Evolutionary conservation across 92 coral and sea anemone species (phyloP).

Genomic region (Siderastrea radians): DNA sequence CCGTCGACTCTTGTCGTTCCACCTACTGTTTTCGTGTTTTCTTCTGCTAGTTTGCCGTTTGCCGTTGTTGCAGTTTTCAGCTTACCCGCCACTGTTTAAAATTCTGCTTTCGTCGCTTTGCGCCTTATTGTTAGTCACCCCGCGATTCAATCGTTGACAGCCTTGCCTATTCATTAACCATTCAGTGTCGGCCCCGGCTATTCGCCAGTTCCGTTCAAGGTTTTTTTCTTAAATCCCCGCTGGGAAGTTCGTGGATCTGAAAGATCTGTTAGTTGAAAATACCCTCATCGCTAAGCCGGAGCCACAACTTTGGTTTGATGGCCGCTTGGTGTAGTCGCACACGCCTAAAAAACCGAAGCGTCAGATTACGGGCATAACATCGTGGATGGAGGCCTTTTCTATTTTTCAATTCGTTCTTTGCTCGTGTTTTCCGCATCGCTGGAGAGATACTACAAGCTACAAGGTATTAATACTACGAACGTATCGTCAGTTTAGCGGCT

Average conservation of each 20-base stretch:
- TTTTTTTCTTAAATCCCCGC: constrained; percentile 25
- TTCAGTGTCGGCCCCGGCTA: background rate
- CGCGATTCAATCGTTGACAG: background rate
- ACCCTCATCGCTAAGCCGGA: background rate
- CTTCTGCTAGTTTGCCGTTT: too few species aligned
- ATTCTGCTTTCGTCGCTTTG: too few species aligned
- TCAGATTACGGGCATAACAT: constrained; percentile 12
- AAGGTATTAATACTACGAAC: constrained; percentile 24
- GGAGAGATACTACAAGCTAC: constrained; percentile 5
- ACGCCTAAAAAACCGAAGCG: background rate
- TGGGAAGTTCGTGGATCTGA: constrained; percentile 27
- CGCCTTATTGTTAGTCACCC: too few species aligned
- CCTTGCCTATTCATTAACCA: background rate
- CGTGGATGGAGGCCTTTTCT: constrained; percentile 48
- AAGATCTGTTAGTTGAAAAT: constrained; percentile 26
- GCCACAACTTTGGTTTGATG: constrained; percentile 37
- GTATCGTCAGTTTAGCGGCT: constrained; percentile 9
- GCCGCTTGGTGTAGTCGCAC: constrained; percentile 32
- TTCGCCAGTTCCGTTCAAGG: background rate
- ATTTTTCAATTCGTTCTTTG: constrained; percentile 6
- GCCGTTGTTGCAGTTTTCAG: too few species aligned
- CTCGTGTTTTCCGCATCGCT: background rate
- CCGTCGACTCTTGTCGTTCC: too few species aligned
- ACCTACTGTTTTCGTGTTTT: too few species aligned
- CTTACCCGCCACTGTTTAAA: too few species aligned